Percentiles rank a stretch among this genome's conserved stretches.
These are phyloP conservation scores for Phyllostomus discolor DNA, from an alignment of 2,113 vertebrate species.

Conservation along the genomic window DNA sequence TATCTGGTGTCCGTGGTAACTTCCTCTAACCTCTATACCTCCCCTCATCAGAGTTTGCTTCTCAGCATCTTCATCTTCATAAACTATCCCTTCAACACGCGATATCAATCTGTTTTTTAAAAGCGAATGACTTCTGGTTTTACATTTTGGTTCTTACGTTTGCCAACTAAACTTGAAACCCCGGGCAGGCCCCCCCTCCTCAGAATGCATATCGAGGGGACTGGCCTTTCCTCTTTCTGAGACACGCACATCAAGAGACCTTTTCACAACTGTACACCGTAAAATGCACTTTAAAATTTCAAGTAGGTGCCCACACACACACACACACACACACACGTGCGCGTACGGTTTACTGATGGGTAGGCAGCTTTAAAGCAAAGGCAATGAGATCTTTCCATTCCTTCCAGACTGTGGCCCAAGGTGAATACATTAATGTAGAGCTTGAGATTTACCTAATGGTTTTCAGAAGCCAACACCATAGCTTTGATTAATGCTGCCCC, in stretches of 20 bases:
- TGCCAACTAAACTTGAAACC: neutral
- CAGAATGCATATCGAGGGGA: neutral
- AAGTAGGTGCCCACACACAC: neutral
- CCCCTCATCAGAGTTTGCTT: neutral
- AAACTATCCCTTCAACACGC: neutral
- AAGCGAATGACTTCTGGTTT: neutral
- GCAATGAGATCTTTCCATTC: constrained; percentile 23
- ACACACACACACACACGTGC: neutral
- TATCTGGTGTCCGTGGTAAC: neutral
- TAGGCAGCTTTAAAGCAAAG: constrained; percentile 35
- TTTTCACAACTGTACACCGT: neutral
- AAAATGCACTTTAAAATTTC: neutral
- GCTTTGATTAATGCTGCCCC: constrained; percentile 56
- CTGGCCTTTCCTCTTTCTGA: neutral
- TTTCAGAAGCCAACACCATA: constrained; percentile 52
- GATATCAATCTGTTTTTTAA: neutral
- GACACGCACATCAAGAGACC: neutral
- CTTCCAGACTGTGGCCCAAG: constrained; percentile 37
- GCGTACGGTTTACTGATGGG: neutral
- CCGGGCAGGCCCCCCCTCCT: neutral
- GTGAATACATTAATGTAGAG: constrained; percentile 25
- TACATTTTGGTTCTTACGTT: neutral
- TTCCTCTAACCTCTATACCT: neutral
- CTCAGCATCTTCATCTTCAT: neutral
- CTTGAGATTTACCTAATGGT: constrained; percentile 61